Percentiles rank a stretch among this genome's conserved stretches.
phyloP scores from a whole-genome alignment of 2,113 vertebrate genomes.

The Salvelinus sp. region DNA sequence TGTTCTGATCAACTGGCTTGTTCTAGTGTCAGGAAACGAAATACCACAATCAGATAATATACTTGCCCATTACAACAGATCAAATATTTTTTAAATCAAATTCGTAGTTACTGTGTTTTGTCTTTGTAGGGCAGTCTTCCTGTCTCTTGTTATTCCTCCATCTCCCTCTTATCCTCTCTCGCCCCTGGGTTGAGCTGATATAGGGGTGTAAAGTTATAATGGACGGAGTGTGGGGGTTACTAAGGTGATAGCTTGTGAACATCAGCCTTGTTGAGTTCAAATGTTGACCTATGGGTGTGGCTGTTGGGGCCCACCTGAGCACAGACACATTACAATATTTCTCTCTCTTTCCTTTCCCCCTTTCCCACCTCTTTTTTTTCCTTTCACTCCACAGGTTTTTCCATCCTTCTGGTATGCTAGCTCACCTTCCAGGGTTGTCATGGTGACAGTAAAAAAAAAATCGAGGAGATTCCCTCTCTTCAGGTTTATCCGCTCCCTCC shows the following conservation, averaged over 20 bases:
- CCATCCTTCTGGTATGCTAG: conserved; percentile 58
- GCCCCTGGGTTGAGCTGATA: background rate
- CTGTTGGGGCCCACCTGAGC: no score
- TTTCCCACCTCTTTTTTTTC: conserved; percentile 23
- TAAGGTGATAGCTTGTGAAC: no score
- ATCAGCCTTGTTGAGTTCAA: no score
- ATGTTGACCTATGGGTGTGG: no score
- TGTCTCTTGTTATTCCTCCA: background rate
- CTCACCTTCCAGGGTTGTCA: conserved; percentile 64
- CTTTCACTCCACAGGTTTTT: conserved; percentile 44
- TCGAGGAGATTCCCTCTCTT: conserved; percentile 42
- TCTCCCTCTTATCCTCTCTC: conserved; percentile 22
- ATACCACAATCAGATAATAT: no score
- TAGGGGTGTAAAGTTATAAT: no score
- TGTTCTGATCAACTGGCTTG: no score
- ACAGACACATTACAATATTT: conserved; percentile 6
- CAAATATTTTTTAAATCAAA: no score
- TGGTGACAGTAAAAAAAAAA: conserved; percentile 38
- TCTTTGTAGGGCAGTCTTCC: background rate
- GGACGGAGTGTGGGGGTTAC: no score
- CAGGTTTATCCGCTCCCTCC: conserved; percentile 41
- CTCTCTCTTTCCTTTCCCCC: conserved; percentile 12
- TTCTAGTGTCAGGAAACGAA: no score
- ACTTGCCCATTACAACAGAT: no score
- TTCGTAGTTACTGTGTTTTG: background rate